Percentiles rank a stretch among this genome's conserved stretches.
Evolutionary conservation across 1,140 invertebrate species (phyloP).

Genomic region (Megalonaias nervosa): DNA sequence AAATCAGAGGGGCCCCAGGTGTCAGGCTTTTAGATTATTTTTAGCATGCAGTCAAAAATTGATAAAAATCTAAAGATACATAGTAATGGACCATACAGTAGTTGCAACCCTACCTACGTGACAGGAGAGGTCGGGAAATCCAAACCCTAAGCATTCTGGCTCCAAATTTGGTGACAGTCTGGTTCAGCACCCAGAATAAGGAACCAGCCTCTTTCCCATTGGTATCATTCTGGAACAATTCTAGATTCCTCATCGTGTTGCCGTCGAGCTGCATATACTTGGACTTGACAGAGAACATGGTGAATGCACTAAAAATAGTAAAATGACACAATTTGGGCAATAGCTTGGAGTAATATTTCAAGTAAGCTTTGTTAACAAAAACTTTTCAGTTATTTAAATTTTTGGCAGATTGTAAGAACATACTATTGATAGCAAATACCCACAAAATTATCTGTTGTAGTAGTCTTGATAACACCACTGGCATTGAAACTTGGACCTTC

Average conservation of each 20-base stretch:
- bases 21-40: neutral
- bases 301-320: constrained; percentile 50
- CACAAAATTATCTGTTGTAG: no score
- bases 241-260: constrained; percentile 53
- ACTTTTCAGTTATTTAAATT: no score
- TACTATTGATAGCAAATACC: no score
- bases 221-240: constrained; percentile 61
- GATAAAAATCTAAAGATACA: neutral
- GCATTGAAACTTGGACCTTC: no score
- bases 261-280: constrained; percentile 53
- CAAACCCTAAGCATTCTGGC: constrained; percentile 66
- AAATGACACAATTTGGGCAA: no score
- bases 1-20: no score
- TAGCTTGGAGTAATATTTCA: no score
- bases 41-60: neutral
- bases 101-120: constrained; percentile 46
- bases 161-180: constrained; percentile 70
- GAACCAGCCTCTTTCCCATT: constrained; percentile 63
- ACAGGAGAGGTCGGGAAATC: constrained; percentile 69
- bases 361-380: no score
- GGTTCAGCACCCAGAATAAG: constrained; percentile 69
- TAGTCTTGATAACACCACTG: no score
- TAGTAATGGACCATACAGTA: no score
- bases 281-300: constrained; percentile 49
- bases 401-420: no score